phyloP scores from a whole-genome alignment of 2,888 invertebrate species.

The Clivina fossor region DNA sequence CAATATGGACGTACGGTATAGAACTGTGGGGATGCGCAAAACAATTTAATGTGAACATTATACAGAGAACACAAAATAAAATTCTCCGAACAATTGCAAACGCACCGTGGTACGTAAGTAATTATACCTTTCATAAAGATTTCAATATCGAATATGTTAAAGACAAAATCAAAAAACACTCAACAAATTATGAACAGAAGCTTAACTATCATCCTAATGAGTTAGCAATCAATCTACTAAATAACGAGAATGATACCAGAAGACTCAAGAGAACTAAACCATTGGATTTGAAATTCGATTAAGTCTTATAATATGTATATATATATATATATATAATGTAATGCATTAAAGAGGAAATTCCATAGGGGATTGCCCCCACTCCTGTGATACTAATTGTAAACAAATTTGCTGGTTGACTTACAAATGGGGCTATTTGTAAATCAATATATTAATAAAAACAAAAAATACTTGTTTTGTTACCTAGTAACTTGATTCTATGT shows the following conservation, averaged over 20 bases:
- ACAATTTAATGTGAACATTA: neutral
- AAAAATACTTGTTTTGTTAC: no score
- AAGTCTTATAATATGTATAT: no score
- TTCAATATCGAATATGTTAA: neutral
- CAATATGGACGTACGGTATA: constrained; percentile 14
- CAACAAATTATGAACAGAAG: constrained; percentile 12
- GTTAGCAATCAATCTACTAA: constrained; percentile 8
- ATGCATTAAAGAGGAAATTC: no score
- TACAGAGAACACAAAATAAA: constrained; percentile 8
- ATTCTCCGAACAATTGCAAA: neutral
- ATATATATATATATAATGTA: no score
- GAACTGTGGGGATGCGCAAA: constrained; percentile 15
- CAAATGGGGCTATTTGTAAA: no score
- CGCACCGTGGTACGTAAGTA: constrained; percentile 4
- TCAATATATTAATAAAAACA: no score
- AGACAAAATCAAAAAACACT: constrained; percentile 3
- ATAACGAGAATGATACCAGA: constrained; percentile 9
- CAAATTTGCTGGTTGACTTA: no score
- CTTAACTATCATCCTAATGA: constrained; percentile 13
- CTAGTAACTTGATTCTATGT: no score
- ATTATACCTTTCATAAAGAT: constrained; percentile 8
- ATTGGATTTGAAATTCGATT: constrained; percentile 4
- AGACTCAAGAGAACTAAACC: constrained; percentile 8
- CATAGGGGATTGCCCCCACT: no score
- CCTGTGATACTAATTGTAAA: no score